phyloP scores from a whole-genome alignment of 2,888 invertebrate species.

The Lumbricus terrestris region DNA sequence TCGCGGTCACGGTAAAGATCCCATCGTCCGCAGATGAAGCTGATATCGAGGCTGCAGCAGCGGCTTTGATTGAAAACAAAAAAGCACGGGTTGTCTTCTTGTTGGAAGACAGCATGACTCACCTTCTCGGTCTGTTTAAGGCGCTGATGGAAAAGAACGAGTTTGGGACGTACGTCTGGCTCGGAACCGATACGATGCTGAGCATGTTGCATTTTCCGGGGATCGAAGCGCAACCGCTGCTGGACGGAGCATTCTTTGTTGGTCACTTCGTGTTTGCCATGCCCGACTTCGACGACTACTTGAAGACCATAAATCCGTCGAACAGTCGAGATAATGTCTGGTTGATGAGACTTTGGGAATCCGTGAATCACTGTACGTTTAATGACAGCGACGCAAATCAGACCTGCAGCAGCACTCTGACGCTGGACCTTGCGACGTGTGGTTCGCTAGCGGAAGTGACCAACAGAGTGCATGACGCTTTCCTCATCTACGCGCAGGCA shows the following conservation, averaged over 20 bases:
- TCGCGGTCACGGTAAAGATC: conserved; percentile 17
- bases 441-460: not conserved
- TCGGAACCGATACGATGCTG: conserved; percentile 11
- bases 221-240: not conserved
- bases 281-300: not conserved
- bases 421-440: not conserved
- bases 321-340: not conserved
- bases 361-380: not conserved
- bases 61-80: not conserved
- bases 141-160: not conserved
- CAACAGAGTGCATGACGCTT: conserved; percentile 42
- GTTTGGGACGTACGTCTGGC: conserved; percentile 18
- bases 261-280: not conserved
- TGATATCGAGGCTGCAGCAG: not conserved
- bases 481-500: conserved; percentile 44
- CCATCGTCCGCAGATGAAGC: not conserved
- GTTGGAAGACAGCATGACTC: not conserved
- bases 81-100: conserved; percentile 27
- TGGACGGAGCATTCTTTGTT: not conserved
- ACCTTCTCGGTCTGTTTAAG: not conserved
- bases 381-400: not conserved
- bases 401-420: not conserved
- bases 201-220: conserved; percentile 26
- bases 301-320: not conserved
- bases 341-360: not conserved